Base-by-base conservation (phyloP, 2,888 invertebrate species). In the Acleris sparsana region DNA sequence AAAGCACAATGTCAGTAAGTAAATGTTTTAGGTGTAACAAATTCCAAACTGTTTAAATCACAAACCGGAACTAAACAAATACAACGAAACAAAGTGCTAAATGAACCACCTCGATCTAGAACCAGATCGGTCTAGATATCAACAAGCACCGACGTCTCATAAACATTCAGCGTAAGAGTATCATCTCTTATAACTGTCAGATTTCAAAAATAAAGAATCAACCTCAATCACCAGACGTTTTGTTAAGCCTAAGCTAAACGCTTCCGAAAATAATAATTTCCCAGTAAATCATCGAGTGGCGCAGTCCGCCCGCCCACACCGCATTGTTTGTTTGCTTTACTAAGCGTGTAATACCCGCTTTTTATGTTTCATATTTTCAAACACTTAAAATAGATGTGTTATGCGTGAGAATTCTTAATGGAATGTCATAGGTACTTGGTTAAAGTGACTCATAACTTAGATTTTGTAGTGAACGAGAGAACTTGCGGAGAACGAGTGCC, bases 381-480 rank as follows among this genome's bases (percentile, higher is more conserved):
- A 69, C 82, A 82, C 84, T 85, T 79, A 75, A 84, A 86, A 85
- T 87, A 84, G 82, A 84, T 80, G 84, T 78, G 72, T 77, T 79
- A 75, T 73, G 83, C 88, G 88, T 88, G 88, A 87, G 88, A 89
- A 86, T 84, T 83, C 80, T 76, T 81, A 81, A 79, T 79, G 80
- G 81, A 80, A 80, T 82, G 86, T 84, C 84, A 79, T 77, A 78
- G 73, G 74, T 77, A 61, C 49, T 55, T 20, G 56, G 51, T 63
- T 57, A 17, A 51, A 51, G 51, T 51, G 51, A 20, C 17, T n/a
- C 16, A 46, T 46, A 46, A 46, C 5, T 46, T 44, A 44, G 44
- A n/a, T 44, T 44, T 6, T 17, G 51, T 51, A 22, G n/a, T n/a
- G n/a, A n/a, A n/a, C n/a, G n/a, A n/a, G n/a, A n/a, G n/a, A n/a